Evolutionary conservation across 2,888 invertebrate genomes (phyloP).

Genomic region (Vesta saturnalis): DNA sequence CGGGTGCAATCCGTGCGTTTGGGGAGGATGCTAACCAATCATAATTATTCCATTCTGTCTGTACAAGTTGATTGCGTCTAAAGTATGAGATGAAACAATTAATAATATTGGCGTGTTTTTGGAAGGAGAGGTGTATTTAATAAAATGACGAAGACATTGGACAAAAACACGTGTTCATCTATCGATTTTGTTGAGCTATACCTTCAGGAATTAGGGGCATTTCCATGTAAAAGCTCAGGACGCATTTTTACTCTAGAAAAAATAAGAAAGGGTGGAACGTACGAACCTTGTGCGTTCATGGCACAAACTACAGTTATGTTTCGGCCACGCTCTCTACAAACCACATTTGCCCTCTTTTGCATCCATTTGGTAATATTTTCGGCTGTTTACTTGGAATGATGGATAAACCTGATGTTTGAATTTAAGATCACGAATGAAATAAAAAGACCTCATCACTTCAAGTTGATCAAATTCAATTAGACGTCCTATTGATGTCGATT

Average conservation of each 20-base stretch:
- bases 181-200: constrained; percentile 39
- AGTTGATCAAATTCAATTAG: constrained; percentile 38
- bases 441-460: constrained; percentile 34
- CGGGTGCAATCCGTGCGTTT: constrained; percentile 3
- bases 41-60: constrained; percentile 27
- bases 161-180: constrained; percentile 45
- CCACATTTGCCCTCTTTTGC: not conserved
- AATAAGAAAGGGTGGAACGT: constrained; percentile 5
- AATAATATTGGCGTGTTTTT: constrained; percentile 22
- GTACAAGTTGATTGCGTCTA: constrained; percentile 28
- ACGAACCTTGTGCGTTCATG: constrained; percentile 40
- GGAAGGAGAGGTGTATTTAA: constrained; percentile 27
- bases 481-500: constrained; percentile 38
- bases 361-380: constrained; percentile 33
- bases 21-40: constrained; percentile 47
- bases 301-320: constrained; percentile 37
- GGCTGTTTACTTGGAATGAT: constrained; percentile 37
- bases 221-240: constrained; percentile 39
- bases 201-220: constrained; percentile 40
- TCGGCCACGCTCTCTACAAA: constrained; percentile 39
- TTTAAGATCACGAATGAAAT: not conserved
- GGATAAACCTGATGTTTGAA: constrained; percentile 36
- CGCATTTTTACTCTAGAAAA: no score
- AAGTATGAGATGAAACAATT: constrained; percentile 43
- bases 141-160: constrained; percentile 36